Base-by-base conservation (phyloP, 1,140 invertebrate genomes). In the Neomicropteryx cornuta region DNA sequence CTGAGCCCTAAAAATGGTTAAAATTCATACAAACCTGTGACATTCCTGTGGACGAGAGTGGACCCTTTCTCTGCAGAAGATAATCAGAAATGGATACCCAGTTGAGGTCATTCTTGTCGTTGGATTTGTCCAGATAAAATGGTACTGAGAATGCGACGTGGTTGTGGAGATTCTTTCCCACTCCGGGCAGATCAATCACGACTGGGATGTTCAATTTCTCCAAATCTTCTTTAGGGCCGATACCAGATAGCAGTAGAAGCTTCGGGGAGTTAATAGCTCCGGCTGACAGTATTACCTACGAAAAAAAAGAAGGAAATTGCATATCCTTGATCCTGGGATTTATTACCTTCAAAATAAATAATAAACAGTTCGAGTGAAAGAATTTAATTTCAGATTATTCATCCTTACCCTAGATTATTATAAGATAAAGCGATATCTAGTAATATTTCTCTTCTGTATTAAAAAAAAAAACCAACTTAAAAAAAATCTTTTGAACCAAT, bases 91-190 rank as follows among this genome's bases (percentile, higher is more conserved):
- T 72, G 1, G 63, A 56, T 2, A 68, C 63, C 74, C 75, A 80
- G 37, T 71, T 72, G n/a, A 82, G 43, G 30, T 76, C 71, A 24
- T 71, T 72, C 1, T 61, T 55, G 28, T 75, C 72, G 3, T 65
- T 69, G 36, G 67, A 57, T 44, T 73, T 73, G 21, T 51, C 59
- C 40, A 75, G 38, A 0, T 49, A 55, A 40, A 68, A 73, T 18
- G 54, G 51, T 22, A 76, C 45, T 8, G 60, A 70, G 21, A 70
- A 75, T 0, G 79, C 75, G 0, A 81, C 75, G 45, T 83, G 81
- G 51, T 83, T 82, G 8, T 81, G 82, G 1, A 87, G 56, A 50
- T 87, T 87, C 40, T 76, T 68, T 0, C 84, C 83, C 2, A 87
- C 84, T 1, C 82, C 82, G 0, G 75, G 77, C n/a, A 85, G 59